Evolutionary conservation across 2,113 vertebrate species (phyloP).

Genomic region (Leucoraja erinaceus): DNA sequence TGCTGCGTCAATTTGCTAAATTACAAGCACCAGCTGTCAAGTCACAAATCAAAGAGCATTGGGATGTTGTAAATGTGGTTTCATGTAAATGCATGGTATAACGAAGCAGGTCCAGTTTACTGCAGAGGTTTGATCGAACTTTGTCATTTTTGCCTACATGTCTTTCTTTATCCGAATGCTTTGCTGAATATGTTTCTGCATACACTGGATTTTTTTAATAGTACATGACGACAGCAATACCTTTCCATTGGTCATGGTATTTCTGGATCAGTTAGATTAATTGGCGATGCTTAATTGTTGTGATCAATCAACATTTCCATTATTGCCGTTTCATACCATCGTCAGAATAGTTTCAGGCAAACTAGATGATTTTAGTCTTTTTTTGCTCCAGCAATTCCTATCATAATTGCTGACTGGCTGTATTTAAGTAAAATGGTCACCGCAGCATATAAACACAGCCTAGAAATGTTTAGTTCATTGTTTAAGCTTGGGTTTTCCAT

Average conservation of each 20-base stretch:
- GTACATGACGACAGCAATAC: neutral
- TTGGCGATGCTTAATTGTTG: neutral
- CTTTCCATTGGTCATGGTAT: neutral
- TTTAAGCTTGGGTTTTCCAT: neutral
- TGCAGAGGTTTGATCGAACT: neutral
- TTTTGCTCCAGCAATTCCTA: neutral
- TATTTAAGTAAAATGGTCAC: neutral
- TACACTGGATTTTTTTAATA: neutral
- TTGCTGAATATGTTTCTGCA: neutral
- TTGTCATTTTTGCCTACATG: neutral
- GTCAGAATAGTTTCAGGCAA: neutral
- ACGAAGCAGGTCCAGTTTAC: neutral
- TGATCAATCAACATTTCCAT: neutral
- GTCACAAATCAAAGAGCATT: neutral
- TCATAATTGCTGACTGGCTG: neutral
- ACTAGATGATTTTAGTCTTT: neutral
- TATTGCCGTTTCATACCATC: neutral
- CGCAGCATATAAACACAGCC: neutral
- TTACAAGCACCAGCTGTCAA: neutral
- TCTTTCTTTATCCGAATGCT: neutral
- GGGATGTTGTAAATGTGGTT: neutral
- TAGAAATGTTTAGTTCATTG: neutral
- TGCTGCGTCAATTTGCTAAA: conserved; percentile 20
- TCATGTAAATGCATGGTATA: neutral
- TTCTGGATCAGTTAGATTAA: neutral